Conservation (phyloP, 2,888 invertebrate species). For the Thecophora atra region DNA sequence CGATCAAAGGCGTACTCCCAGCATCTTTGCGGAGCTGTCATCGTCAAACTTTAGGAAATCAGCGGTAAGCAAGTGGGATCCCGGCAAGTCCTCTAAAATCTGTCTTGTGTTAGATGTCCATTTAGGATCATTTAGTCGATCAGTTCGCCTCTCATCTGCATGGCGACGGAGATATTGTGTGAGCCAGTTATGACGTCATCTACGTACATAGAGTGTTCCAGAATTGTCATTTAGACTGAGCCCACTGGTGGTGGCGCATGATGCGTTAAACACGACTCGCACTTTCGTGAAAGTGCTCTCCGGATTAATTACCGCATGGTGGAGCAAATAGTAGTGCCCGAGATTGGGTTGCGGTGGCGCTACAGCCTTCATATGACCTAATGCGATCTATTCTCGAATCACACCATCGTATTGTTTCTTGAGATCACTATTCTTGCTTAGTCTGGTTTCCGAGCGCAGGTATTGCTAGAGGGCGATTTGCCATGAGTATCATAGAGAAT, state of each 20-base stretch:
- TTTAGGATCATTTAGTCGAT: constrained; percentile 8
- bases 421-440: neutral
- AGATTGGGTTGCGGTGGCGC: no score
- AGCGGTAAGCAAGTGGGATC: neutral
- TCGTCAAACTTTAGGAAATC: constrained; percentile 19
- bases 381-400: neutral
- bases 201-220: constrained; percentile 20
- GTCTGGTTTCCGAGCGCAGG: neutral
- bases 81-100: constrained; percentile 1
- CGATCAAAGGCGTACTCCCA: constrained; percentile 1
- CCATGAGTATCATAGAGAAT: neutral
- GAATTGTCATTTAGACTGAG: constrained; percentile 27
- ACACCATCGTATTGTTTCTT: neutral
- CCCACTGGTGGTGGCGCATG: constrained; percentile 22
- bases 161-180: constrained; percentile 1
- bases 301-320: no score
- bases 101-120: constrained; percentile 20
- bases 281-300: no score
- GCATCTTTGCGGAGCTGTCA: constrained; percentile 18
- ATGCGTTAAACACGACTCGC: no score
- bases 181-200: constrained; percentile 29
- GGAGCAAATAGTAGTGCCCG: neutral
- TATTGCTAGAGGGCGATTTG: neutral
- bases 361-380: no score
- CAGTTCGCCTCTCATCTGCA: constrained; percentile 1